Conservation (phyloP, 2,888 invertebrate species). For the Lacanobia wlatinum region DNA sequence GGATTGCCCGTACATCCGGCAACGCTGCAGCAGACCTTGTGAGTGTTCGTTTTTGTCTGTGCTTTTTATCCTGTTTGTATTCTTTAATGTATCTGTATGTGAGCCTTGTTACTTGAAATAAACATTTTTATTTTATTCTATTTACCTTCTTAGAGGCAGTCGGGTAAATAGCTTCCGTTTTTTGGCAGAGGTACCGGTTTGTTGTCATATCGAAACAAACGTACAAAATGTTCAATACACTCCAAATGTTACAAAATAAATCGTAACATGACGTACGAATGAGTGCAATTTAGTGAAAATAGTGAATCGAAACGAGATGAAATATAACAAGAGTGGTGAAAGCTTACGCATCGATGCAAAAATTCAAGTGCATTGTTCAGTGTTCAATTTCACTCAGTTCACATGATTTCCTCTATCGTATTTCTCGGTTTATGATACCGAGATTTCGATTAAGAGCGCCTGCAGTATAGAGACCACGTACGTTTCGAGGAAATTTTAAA, state of each 20-base stretch:
- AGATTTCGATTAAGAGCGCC: background rate
- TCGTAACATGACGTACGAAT: slow-evolving; percentile 70
- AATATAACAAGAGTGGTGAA: slow-evolving; percentile 77
- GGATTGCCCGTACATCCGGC: no score
- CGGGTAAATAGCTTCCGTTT: background rate
- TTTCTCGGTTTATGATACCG: slow-evolving; percentile 50
- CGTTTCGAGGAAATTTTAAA: no score
- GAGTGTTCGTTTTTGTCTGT: no score
- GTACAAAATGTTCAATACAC: slow-evolving; percentile 18
- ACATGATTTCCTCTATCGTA: slow-evolving; percentile 84
- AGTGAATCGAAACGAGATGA: slow-evolving; percentile 62
- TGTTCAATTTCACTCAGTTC: slow-evolving; percentile 86
- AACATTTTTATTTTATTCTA: no score
- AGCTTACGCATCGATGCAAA: slow-evolving; percentile 80
- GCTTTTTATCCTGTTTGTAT: no score
- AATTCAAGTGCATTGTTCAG: slow-evolving; percentile 83
- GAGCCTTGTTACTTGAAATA: no score
- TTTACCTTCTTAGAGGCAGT: no score
- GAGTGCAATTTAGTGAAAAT: slow-evolving; percentile 70
- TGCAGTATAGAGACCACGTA: no score
- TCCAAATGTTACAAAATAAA: slow-evolving; percentile 35
- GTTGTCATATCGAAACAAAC: slow-evolving; percentile 31
- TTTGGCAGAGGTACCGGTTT: background rate
- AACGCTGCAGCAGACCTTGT: no score
- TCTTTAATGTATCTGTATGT: no score